phyloP scores from a whole-genome alignment of 1,140 invertebrate species.

The Trachymyrmex septentrionalis region DNA sequence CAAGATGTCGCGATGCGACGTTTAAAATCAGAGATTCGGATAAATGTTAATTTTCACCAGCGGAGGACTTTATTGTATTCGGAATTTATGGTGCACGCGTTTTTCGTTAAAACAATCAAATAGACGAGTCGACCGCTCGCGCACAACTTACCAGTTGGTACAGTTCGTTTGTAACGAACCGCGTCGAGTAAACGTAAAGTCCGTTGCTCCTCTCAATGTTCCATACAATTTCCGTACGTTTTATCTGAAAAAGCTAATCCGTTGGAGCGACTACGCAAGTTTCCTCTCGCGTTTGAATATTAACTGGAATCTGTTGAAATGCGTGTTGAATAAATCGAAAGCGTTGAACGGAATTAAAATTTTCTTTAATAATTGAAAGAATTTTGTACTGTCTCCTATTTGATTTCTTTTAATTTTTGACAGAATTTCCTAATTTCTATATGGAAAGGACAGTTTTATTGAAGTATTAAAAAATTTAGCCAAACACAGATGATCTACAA shows the following conservation, averaged over 20 bases:
- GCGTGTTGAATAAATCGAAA: neutral
- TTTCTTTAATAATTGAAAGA: neutral
- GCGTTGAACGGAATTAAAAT: neutral
- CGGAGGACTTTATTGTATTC: neutral
- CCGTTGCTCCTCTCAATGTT: slow-evolving; percentile 11
- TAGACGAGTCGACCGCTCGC: neutral
- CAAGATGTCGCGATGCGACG: slow-evolving; percentile 6
- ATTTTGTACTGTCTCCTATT: neutral
- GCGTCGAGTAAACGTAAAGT: slow-evolving; percentile 17
- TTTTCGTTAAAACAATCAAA: slow-evolving; percentile 14
- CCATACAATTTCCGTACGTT: slow-evolving; percentile 47
- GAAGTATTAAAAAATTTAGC: too few species aligned
- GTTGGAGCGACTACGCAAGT: neutral
- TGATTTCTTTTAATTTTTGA: neutral
- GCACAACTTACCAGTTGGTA: too few species aligned
- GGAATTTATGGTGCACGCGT: neutral
- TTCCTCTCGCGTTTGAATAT: slow-evolving; percentile 13
- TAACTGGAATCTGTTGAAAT: neutral
- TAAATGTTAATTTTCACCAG: slow-evolving; percentile 29
- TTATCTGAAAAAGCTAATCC: slow-evolving; percentile 21
- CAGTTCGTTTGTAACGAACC: slow-evolving; percentile 11
- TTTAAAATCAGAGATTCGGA: slow-evolving; percentile 45
- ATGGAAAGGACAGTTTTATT: too few species aligned
- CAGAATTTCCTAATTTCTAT: neutral
- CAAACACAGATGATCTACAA: too few species aligned